Evolutionary conservation across 2,888 invertebrate species (phyloP).

Genomic region (Acanthoscelides obtectus): DNA sequence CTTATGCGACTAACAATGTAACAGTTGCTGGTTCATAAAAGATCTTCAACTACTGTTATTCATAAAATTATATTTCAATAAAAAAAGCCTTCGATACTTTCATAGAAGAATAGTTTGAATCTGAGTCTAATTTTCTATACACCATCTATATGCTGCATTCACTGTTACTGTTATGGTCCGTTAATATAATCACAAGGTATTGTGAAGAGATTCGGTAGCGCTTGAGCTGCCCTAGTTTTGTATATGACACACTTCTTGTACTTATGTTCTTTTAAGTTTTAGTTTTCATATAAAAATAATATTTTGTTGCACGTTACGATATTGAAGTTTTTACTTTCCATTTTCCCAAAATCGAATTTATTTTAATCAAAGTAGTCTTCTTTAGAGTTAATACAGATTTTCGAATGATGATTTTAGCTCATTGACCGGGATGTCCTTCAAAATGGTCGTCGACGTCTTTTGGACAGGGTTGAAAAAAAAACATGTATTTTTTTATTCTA

Average conservation of each 20-base stretch:
- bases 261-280: background rate
- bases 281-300: too few relatives aligned
- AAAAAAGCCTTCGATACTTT: background rate
- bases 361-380: too few relatives aligned
- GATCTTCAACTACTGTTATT: background rate
- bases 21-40: background rate
- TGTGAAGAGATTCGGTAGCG: background rate
- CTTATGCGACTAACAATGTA: background rate
- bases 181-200: background rate
- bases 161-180: background rate
- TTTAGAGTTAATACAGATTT: too few relatives aligned
- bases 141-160: background rate
- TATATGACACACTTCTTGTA: background rate
- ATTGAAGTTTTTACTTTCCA: too few relatives aligned
- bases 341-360: too few relatives aligned
- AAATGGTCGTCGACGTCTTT: too few relatives aligned
- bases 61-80: background rate
- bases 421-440: too few relatives aligned
- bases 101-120: background rate
- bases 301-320: too few relatives aligned
- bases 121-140: background rate
- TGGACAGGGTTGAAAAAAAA: too few relatives aligned
- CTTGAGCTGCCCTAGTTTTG: background rate
- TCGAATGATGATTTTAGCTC: too few relatives aligned
- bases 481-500: too few relatives aligned